A percentile compares a stretch with the other conserved stretches of the same genome.
These are phyloP conservation scores for Oreonectes daqikongensis DNA, from an alignment of 2,797 vertebrate species.

Conservation along the genomic window DNA sequence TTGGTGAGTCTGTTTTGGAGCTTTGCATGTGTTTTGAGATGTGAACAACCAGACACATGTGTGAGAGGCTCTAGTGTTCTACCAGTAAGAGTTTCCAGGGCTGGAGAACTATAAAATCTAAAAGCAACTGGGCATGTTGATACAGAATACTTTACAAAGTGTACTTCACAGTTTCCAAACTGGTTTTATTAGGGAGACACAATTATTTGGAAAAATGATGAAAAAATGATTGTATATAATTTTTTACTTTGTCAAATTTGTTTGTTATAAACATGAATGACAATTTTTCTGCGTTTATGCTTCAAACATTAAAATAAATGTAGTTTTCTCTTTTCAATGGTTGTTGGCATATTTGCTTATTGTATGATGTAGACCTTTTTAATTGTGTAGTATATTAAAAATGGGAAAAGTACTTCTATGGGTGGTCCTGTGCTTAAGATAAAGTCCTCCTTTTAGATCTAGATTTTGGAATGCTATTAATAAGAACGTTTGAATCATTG, in stretches of 20 bases:
- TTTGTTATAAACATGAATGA: no score
- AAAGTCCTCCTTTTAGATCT: neutral
- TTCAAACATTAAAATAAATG: no score
- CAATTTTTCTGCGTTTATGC: no score
- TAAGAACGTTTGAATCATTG: neutral
- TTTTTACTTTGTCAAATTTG: no score
- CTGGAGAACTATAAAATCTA: constrained; percentile 68
- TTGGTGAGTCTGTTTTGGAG: neutral
- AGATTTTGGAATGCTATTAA: constrained; percentile 4
- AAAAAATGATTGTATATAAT: no score
- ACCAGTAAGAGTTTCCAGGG: constrained; percentile 51
- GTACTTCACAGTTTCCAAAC: neutral
- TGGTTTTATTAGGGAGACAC: no score
- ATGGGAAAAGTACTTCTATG: no score
- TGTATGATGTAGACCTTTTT: no score
- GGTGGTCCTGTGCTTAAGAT: neutral
- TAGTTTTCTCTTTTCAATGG: no score
- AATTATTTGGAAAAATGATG: neutral
- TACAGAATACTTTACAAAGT: constrained; percentile 51
- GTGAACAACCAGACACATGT: constrained; percentile 43
- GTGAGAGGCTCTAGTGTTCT: constrained; percentile 49
- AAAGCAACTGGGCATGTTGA: constrained; percentile 65
- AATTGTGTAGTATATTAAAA: no score
- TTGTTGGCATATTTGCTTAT: no score
- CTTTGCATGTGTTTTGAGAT: neutral